Conservation (phyloP, 2,888 invertebrate genomes). For the Hemicrepidius hirtus region DNA sequence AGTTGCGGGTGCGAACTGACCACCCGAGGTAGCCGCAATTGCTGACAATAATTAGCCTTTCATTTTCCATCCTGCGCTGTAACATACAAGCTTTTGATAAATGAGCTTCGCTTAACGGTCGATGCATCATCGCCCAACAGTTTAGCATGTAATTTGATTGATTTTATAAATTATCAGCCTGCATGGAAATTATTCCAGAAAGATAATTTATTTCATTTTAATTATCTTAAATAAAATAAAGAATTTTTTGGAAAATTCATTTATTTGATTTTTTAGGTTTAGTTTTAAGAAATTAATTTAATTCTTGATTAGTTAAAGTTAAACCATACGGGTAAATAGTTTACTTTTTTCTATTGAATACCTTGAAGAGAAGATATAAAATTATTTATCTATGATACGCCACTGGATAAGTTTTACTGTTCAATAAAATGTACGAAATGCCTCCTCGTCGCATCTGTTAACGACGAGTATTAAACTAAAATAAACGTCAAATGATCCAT, state of each 20-base stretch:
- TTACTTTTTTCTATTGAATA: too few species aligned
- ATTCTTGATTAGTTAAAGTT: too few species aligned
- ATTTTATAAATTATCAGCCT: too few species aligned
- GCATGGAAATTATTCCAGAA: too few species aligned
- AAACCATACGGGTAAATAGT: too few species aligned
- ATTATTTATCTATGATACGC: not conserved
- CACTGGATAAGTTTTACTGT: constrained; percentile 38
- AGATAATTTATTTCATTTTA: too few species aligned
- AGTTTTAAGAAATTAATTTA: too few species aligned
- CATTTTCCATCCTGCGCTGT: constrained; percentile 35
- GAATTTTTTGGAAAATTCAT: too few species aligned
- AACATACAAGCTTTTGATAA: constrained; percentile 25
- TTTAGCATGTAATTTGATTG: not conserved
- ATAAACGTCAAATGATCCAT: constrained; percentile 43
- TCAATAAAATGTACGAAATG: constrained; percentile 41
- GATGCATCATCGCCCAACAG: constrained; percentile 1
- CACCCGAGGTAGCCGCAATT: constrained; percentile 46
- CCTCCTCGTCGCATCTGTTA: constrained; percentile 44
- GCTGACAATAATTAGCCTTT: constrained; percentile 50
- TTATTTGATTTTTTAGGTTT: too few species aligned
- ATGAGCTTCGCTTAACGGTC: constrained; percentile 22
- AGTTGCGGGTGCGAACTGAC: constrained; percentile 51
- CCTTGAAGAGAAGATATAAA: not conserved
- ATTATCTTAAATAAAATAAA: too few species aligned
- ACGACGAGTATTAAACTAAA: constrained; percentile 43